Evolutionary conservation across 2,797 vertebrate species (phyloP).

Genomic region (Brotula barbata): DNA sequence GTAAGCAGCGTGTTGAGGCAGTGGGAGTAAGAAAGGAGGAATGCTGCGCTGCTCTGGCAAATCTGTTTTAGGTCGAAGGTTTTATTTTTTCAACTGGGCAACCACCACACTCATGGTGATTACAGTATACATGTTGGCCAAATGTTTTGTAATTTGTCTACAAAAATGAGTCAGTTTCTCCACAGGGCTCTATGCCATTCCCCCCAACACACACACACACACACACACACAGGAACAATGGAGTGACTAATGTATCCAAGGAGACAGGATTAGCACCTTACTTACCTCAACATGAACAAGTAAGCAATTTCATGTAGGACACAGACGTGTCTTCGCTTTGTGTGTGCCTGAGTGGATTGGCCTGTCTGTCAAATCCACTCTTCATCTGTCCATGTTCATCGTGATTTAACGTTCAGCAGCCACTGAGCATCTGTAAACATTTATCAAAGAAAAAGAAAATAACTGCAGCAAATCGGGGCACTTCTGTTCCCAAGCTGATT

Average conservation of each 20-base stretch:
- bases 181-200: constrained; percentile 55
- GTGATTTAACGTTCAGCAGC: constrained; percentile 44
- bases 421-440: constrained; percentile 69
- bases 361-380: constrained; percentile 32
- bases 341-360: constrained; percentile 11
- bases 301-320: not conserved
- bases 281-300: constrained; percentile 42
- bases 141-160: constrained; percentile 53
- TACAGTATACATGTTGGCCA: constrained; percentile 44
- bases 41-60: constrained; percentile 51
- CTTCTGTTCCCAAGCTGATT: constrained; percentile 10
- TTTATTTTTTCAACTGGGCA: constrained; percentile 63
- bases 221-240: constrained; percentile 39
- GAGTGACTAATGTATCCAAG: constrained; percentile 36
- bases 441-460: constrained; percentile 61
- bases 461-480: constrained; percentile 46
- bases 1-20: constrained; percentile 51
- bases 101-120: constrained; percentile 56
- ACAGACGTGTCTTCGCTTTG: constrained; percentile 10
- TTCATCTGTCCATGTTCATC: constrained; percentile 63
- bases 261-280: constrained; percentile 42
- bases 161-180: constrained; percentile 74
- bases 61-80: constrained; percentile 67
- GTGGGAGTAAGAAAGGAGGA: constrained; percentile 58
- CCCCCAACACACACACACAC: constrained; percentile 13